These are phyloP conservation scores for Lumbricus terrestris DNA, from an alignment of 2,888 invertebrate genomes.

Conservation along the genomic window DNA sequence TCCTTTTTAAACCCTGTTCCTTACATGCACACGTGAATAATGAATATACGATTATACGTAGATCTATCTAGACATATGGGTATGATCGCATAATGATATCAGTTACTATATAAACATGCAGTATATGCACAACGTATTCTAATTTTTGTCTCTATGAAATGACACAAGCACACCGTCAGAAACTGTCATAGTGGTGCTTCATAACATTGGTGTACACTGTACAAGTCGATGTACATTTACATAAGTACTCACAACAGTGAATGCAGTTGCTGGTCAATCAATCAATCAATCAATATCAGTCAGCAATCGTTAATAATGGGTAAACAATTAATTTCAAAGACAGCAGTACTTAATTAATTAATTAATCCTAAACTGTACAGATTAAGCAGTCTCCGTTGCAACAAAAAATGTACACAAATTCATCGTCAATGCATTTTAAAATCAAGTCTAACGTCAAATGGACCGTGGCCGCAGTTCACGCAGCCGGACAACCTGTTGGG, in stretches of 20 bases:
- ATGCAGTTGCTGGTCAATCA: neutral
- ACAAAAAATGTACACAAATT: neutral
- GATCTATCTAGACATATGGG: neutral
- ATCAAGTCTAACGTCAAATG: constrained; percentile 3
- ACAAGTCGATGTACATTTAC: too few relatives aligned
- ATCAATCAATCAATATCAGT: neutral
- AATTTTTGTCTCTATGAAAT: neutral
- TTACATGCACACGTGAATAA: neutral
- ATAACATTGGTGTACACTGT: too few relatives aligned
- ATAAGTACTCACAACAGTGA: neutral
- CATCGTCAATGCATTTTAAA: neutral
- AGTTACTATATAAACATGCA: neutral
- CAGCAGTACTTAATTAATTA: constrained; percentile 3
- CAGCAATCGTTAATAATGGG: neutral
- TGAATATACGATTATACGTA: too few relatives aligned
- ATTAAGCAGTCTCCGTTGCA: neutral
- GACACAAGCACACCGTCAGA: neutral
- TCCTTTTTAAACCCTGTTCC: neutral
- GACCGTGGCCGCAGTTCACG: neutral
- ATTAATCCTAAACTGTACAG: neutral
- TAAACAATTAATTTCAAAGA: neutral
- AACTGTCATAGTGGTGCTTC: neutral
- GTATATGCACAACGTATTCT: neutral
- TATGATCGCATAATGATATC: neutral
- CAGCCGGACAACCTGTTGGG: neutral